Conservation (phyloP, 2,888 invertebrate species). For the Lepidocyrtoides sp. region DNA sequence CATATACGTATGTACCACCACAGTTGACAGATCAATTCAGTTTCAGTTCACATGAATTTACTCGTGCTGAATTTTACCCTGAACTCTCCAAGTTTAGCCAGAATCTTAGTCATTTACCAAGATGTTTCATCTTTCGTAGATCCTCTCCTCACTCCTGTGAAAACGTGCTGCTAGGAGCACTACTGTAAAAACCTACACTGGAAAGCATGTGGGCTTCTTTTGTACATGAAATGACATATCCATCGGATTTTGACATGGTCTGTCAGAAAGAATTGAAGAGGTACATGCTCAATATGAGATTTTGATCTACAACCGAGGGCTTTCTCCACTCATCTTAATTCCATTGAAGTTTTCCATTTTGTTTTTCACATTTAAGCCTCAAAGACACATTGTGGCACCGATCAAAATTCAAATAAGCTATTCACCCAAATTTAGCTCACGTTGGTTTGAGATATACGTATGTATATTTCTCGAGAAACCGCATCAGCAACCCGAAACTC, state of each 20-base stretch:
- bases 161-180: neutral
- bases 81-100: neutral
- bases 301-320: no score
- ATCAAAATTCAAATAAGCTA: neutral
- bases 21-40: neutral
- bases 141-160: neutral
- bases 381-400: no score
- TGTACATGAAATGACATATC: neutral
- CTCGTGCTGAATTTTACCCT: neutral
- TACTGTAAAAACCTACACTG: neutral
- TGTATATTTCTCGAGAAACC: slow-evolving; percentile 11
- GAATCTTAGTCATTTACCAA: neutral
- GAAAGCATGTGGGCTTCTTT: neutral
- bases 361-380: no score
- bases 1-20: no score
- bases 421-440: neutral
- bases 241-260: slow-evolving; percentile 1
- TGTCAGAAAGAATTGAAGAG: neutral
- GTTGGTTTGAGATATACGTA: no score
- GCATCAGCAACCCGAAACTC: slow-evolving; percentile 58
- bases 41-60: neutral
- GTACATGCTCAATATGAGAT: no score
- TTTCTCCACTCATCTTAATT: no score
- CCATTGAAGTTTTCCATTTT: no score
- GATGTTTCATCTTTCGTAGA: neutral